phyloP scores from a whole-genome alignment of 2,888 invertebrate genomes.

The Diogma glabrata region DNA sequence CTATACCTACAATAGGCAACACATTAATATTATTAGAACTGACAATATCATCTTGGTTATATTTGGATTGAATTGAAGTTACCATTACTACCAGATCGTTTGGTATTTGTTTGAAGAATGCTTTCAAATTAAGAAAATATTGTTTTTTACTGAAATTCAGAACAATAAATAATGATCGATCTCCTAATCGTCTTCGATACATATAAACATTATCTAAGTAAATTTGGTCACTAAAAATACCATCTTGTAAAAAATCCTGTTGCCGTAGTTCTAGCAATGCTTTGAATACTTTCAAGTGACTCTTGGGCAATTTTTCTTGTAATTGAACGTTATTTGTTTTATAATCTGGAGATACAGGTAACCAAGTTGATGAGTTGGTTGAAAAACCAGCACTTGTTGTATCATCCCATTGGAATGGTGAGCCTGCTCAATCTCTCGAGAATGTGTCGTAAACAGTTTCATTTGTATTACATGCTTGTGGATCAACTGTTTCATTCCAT shows the following conservation, averaged over 20 bases:
- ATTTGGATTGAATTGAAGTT: constrained; percentile 29
- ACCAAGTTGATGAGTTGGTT: constrained; percentile 43
- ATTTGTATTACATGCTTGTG: constrained; percentile 41
- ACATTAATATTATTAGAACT: constrained; percentile 33
- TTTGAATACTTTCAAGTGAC: constrained; percentile 54
- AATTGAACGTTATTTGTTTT: constrained; percentile 44
- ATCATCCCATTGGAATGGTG: constrained; percentile 51
- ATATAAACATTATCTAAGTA: constrained; percentile 16
- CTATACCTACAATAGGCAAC: constrained; percentile 42
- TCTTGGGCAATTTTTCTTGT: constrained; percentile 40
- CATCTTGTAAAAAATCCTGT: constrained; percentile 31
- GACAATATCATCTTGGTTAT: constrained; percentile 26
- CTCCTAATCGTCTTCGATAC: too few relatives aligned
- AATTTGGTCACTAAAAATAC: constrained; percentile 22
- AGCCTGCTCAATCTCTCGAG: constrained; percentile 45
- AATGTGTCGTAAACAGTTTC: constrained; percentile 30
- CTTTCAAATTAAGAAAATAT: constrained; percentile 37
- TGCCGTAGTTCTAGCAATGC: constrained; percentile 42
- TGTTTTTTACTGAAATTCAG: constrained; percentile 41
- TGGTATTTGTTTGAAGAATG: constrained; percentile 23
- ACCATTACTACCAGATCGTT: constrained; percentile 30
- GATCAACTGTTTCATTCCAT: constrained; percentile 43
- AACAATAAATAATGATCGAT: too few relatives aligned
- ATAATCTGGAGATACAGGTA: constrained; percentile 54
- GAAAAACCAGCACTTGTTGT: constrained; percentile 35